These are phyloP conservation scores for Cheilinus undulatus DNA, from an alignment of 2,113 vertebrate species.

Conservation along the genomic window DNA sequence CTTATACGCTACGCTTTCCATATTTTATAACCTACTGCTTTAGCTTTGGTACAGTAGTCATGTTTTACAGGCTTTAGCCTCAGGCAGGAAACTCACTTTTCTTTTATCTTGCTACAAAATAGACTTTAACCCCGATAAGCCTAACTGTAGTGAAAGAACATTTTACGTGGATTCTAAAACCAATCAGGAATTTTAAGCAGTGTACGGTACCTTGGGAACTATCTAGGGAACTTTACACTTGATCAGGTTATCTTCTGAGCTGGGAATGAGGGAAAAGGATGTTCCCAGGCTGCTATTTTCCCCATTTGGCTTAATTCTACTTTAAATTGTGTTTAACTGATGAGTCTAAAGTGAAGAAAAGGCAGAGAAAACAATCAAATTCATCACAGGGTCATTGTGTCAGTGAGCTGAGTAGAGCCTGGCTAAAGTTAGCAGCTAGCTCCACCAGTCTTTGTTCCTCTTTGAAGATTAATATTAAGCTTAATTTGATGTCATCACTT, in stretches of 20 bases:
- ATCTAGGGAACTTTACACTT: neutral
- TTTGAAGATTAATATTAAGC: too few species aligned
- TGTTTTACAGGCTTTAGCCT: neutral
- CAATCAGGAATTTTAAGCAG: too few species aligned
- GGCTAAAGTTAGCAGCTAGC: too few species aligned
- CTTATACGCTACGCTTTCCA: neutral
- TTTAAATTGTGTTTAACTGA: neutral
- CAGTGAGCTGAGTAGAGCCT: too few species aligned
- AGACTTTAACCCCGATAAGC: neutral
- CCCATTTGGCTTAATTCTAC: neutral
- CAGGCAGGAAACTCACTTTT: constrained; percentile 16
- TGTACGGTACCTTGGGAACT: too few species aligned
- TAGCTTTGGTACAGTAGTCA: neutral
- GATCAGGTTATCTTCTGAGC: neutral
- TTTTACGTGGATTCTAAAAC: too few species aligned
- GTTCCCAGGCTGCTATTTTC: too few species aligned
- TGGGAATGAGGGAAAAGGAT: neutral
- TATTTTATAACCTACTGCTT: constrained; percentile 29
- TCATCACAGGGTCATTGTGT: too few species aligned
- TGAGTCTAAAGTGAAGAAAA: too few species aligned
- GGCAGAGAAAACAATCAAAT: too few species aligned
- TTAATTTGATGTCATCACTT: too few species aligned
- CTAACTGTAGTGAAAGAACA: neutral
- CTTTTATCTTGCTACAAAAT: constrained; percentile 18
- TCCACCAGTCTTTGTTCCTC: too few species aligned